A percentile compares a stretch with the other conserved stretches of the same genome.
Conservation (phyloP, 2,113 vertebrate species). For the Oryzias woworae region DNA sequence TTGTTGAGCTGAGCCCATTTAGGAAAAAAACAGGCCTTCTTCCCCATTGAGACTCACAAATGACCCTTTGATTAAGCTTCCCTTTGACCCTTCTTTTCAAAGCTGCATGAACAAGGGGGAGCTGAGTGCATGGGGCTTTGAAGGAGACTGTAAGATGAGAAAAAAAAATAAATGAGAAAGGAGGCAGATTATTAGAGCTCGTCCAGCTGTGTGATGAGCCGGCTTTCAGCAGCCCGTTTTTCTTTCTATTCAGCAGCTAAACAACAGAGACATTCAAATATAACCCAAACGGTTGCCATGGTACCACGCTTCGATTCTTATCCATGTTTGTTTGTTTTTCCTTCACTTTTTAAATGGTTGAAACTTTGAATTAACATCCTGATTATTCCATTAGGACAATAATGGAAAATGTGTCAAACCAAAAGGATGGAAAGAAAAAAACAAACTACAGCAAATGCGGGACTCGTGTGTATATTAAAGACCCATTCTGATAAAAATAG, state of each 20-base stretch:
- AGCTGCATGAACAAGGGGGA: constrained; percentile 41
- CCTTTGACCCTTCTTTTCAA: constrained; percentile 65
- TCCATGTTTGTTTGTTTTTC: constrained; percentile 5
- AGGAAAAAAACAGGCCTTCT: constrained; percentile 26
- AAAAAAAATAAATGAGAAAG: constrained; percentile 31
- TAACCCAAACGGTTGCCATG: constrained; percentile 73
- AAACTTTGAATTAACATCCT: constrained; percentile 53
- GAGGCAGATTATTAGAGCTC: constrained; percentile 69
- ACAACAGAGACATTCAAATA: constrained; percentile 73
- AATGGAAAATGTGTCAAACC: constrained; percentile 39
- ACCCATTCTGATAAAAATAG: too few species aligned
- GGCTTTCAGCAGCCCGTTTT: constrained; percentile 65
- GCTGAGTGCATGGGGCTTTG: constrained; percentile 21
- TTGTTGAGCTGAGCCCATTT: constrained; percentile 46
- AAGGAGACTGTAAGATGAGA: constrained; percentile 18
- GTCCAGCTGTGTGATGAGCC: constrained; percentile 62
- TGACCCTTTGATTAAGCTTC: constrained; percentile 64
- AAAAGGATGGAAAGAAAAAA: too few species aligned
- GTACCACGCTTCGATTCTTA: constrained; percentile 52
- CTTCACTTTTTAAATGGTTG: constrained; percentile 44
- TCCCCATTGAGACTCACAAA: constrained; percentile 58
- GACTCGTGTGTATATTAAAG: too few species aligned
- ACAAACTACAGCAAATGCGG: too few species aligned
- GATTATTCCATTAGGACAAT: constrained; percentile 56
- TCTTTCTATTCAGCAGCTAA: constrained; percentile 67